Conservation (phyloP, 2,113 vertebrate species). For the Pterocles burchelli region DNA sequence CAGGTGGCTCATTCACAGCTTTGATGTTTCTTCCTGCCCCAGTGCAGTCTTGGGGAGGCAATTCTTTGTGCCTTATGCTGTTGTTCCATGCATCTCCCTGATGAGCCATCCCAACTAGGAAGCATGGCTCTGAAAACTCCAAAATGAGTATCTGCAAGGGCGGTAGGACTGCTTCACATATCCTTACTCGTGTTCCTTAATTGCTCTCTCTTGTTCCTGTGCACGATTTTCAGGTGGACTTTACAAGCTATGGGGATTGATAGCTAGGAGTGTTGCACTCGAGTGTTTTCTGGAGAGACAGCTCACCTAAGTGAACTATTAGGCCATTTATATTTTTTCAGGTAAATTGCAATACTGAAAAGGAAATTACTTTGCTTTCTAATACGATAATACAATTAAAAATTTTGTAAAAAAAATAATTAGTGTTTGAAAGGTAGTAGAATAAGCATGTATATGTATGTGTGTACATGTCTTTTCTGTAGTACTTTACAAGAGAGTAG, state of each 20-base stretch:
- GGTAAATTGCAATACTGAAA: not conserved
- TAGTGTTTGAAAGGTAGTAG: not conserved
- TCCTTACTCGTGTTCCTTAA: accelerated
- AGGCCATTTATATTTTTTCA: not conserved
- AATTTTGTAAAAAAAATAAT: not conserved
- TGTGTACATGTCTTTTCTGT: not conserved
- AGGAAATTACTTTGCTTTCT: not conserved
- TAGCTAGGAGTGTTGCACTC: not conserved
- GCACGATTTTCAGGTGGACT: not conserved
- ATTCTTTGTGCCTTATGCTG: accelerated
- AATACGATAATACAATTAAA: not conserved
- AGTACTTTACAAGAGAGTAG: not conserved
- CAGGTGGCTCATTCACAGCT: not conserved
- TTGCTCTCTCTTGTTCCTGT: not conserved
- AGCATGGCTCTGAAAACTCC: accelerated
- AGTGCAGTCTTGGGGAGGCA: accelerated
- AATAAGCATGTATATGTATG: accelerated
- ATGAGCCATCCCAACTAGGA: accelerated
- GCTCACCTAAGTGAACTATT: not conserved
- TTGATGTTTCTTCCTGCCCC: not conserved
- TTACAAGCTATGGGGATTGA: not conserved
- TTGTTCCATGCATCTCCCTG: accelerated
- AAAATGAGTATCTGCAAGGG: accelerated
- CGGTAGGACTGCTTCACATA: accelerated
- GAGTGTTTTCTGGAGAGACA: not conserved